Evolutionary conservation across 2,797 vertebrate genomes (phyloP), one percentile per base, ranked within the genome.

Genomic region (Coregonus sp.): DNA sequence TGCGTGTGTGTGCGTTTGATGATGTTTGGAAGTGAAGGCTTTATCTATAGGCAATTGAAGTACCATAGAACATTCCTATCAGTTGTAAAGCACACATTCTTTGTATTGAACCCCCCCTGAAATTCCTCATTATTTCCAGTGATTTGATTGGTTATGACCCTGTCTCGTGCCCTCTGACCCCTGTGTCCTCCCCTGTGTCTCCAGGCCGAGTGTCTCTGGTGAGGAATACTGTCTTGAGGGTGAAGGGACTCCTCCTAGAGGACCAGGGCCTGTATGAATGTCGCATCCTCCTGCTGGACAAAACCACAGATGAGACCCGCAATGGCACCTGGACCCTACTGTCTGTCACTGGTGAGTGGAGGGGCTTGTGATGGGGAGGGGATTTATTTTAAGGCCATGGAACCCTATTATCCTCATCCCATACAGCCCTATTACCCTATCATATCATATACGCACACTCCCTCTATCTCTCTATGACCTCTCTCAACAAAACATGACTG

Each of bases 181-280:
- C 5, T 16, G 31, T 65, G 35, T 40, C 20, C 65, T 74, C 1
- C n/a, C 20, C 33, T 52, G 35, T 66, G 40, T 65, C 50, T 5
- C 59, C 88, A 95, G 95, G 94, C 12, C 93, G 95, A 0, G 91
- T 94, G 72, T 86, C 80, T 56, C 85, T 96, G 47, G 91, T 92
- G 77, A 92, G 89, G 5, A 93, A 92, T 0, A 94, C 94, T 0
- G 94, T 94, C 1, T 91, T 96, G 47, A 89, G 79, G 67, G 91
- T 95, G 0, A 89, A 93, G 33, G 84, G 81, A 18, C 92, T 96
- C 72, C 92, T 90, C 0, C 82, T 87, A 0, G 92, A 95, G 81
- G 95, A 96, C 84, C 93, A 95, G 75, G 95, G 95, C 75, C 95
- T 94, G 94, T 95, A 95, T 18, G 93, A 96, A 87, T 96, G 95